phyloP scores from a whole-genome alignment of 2,888 invertebrate species.

The Erynnis tages region DNA sequence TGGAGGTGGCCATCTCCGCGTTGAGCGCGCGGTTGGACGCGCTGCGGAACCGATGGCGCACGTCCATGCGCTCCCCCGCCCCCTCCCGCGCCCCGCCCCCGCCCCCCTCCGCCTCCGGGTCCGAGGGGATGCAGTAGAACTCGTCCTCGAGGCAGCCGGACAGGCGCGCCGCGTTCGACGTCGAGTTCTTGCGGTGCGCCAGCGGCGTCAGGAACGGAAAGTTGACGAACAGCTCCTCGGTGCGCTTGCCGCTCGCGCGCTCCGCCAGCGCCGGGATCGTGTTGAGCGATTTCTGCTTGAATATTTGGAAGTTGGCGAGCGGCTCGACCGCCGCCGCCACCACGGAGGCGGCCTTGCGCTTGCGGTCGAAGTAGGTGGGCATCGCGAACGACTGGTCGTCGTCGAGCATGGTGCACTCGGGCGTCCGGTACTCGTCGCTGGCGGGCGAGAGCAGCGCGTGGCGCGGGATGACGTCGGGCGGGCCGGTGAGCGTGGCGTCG shows the following conservation, averaged over 20 bases:
- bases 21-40: conserved; percentile 52
- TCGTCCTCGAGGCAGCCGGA: conserved; percentile 73
- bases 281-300: conserved; percentile 75
- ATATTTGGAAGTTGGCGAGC: conserved; percentile 69
- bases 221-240: conserved; percentile 77
- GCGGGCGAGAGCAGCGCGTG: conserved; percentile 46
- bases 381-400: conserved; percentile 63
- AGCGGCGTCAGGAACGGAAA: conserved; percentile 82
- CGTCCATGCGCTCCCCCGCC: conserved; percentile 51
- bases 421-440: conserved; percentile 56
- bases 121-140: conserved; percentile 69
- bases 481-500: conserved; percentile 53
- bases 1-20: conserved; percentile 50
- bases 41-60: conserved; percentile 53
- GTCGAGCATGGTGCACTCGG: conserved; percentile 50
- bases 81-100: conserved; percentile 44
- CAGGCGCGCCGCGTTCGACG: conserved; percentile 55
- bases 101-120: conserved; percentile 47
- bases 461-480: conserved; percentile 65
- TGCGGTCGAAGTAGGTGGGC: conserved; percentile 75
- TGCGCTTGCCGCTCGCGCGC: conserved; percentile 47
- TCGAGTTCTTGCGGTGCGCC: conserved; percentile 74
- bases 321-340: conserved; percentile 58
- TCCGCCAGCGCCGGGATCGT: conserved; percentile 70
- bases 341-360: conserved; percentile 53